A percentile compares a stretch with the other conserved stretches of the same genome.
These are phyloP conservation scores for Willisornis vidua DNA, from an alignment of 2,113 vertebrate species.

Conservation along the genomic window DNA sequence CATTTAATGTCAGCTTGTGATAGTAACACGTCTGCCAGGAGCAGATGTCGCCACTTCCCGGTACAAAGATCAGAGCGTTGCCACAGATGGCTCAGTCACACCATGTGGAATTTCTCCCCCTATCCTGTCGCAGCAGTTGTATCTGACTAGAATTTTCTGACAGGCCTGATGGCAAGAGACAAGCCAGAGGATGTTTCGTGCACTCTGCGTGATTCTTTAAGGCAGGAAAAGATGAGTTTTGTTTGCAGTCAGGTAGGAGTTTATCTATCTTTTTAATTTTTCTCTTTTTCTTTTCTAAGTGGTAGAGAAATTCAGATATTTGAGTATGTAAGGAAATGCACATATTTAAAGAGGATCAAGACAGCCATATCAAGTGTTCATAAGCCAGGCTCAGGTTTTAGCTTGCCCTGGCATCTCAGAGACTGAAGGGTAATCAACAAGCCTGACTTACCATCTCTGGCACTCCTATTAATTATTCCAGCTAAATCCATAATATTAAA, in stretches of 20 bases:
- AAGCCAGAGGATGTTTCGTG: neutral
- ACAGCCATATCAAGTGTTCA: neutral
- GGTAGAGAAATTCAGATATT: neutral
- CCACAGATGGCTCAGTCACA: constrained; percentile 39
- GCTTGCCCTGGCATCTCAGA: neutral
- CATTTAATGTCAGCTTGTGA: neutral
- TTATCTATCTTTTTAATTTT: neutral
- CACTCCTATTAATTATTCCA: neutral
- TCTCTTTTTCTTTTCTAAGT: neutral
- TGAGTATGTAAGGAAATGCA: neutral
- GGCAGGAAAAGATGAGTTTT: neutral
- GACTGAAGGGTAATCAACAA: neutral
- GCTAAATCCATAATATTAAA: neutral
- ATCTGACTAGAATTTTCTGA: neutral
- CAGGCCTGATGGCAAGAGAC: neutral
- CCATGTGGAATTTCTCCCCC: neutral
- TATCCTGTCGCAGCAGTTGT: neutral
- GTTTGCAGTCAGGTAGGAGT: neutral
- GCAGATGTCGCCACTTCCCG: neutral
- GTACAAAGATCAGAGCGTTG: neutral
- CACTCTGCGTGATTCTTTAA: neutral
- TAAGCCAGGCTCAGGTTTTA: neutral
- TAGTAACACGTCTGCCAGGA: constrained; percentile 47
- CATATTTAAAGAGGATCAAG: neutral
- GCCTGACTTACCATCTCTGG: neutral